A percentile compares a stretch with the other conserved stretches of the same genome.
Evolutionary conservation across 2,113 vertebrate genomes (phyloP).

Genomic region (Sylvia atricapilla): DNA sequence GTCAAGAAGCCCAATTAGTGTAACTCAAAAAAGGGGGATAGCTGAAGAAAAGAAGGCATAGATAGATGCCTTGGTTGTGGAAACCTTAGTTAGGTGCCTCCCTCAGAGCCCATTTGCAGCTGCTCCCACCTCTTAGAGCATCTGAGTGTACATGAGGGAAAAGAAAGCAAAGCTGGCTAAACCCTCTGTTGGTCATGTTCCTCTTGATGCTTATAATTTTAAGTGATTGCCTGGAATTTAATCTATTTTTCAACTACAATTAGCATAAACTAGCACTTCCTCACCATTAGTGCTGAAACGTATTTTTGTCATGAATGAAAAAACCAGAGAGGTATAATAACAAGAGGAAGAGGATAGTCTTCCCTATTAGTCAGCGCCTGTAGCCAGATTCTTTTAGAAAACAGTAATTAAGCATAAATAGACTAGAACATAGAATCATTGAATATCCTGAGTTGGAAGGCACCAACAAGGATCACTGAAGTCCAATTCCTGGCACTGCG

Average conservation of each 20-base stretch:
- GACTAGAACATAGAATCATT: background rate
- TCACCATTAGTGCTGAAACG: background rate
- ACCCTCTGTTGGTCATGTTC: background rate
- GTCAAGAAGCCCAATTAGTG: background rate
- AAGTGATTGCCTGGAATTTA: background rate
- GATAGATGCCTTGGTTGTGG: background rate
- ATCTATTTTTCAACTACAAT: background rate
- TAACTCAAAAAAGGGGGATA: background rate
- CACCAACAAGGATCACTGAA: background rate
- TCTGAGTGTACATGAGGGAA: background rate
- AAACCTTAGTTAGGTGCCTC: background rate
- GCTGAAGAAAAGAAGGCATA: background rate
- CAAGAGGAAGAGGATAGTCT: background rate
- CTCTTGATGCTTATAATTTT: background rate
- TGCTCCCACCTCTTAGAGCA: background rate
- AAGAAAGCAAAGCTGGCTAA: background rate
- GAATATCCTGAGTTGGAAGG: background rate
- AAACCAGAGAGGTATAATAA: background rate
- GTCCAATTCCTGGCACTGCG: background rate
- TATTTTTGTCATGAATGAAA: background rate
- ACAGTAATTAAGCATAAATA: constrained; percentile 19
- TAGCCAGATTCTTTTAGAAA: background rate
- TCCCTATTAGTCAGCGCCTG: background rate
- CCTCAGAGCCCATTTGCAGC: background rate
- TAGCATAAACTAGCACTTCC: background rate